Percentiles rank a stretch among this genome's conserved stretches.
Evolutionary conservation across 2,113 vertebrate species (phyloP).

Genomic region (Tyrannus savana): DNA sequence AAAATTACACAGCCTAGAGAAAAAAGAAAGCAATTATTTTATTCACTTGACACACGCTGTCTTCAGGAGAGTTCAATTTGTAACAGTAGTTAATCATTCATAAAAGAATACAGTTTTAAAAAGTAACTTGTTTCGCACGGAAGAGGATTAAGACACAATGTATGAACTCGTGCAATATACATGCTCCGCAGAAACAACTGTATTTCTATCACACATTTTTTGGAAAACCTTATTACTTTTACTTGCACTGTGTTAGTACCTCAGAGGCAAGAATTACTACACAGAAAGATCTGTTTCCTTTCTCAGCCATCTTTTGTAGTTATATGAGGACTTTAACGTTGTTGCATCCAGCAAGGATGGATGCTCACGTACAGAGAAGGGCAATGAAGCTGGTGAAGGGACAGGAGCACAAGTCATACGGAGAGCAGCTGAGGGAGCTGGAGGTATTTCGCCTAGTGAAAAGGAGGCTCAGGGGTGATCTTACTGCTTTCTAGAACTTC

Average conservation of each 20-base stretch:
- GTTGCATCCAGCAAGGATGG: not conserved
- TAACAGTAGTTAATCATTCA: conserved; percentile 50
- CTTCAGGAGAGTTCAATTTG: conserved; percentile 10
- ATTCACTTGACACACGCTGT: not conserved
- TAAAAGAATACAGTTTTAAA: conserved; percentile 2
- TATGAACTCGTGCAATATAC: not conserved
- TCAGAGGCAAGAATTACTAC: not conserved
- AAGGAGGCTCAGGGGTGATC: not conserved
- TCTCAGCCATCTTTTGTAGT: not conserved
- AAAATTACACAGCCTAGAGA: not conserved
- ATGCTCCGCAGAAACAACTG: not conserved
- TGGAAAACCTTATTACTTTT: not conserved
- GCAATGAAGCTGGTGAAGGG: not conserved
- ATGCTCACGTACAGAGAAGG: not conserved
- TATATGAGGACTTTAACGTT: not conserved
- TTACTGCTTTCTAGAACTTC: accelerated
- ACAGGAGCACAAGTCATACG: not conserved
- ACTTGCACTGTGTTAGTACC: not conserved
- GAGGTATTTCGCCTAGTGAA: not conserved
- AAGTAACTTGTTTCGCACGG: not conserved
- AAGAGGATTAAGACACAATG: not conserved
- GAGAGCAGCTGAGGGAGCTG: not conserved
- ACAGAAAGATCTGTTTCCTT: not conserved
- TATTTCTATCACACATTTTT: not conserved
- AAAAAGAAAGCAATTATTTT: not conserved